Percentiles rank a stretch among this genome's conserved stretches.
Conservation (phyloP, 2,888 invertebrate species). For the Ferdinandea cuprea region DNA sequence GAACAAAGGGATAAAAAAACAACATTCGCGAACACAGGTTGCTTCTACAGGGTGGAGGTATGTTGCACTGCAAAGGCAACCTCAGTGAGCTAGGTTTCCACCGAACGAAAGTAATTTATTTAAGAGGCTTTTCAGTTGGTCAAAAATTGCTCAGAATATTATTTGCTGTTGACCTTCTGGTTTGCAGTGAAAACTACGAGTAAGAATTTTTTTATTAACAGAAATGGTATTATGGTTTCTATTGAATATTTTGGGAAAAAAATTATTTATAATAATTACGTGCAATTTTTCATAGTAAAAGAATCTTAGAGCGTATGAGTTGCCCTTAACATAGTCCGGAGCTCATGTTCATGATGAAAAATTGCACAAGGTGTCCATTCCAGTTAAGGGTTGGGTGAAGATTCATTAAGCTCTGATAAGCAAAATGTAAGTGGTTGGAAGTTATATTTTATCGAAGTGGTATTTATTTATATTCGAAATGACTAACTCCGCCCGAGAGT, state of each 20-base stretch:
- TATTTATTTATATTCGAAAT: too few relatives aligned
- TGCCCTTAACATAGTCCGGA: neutral
- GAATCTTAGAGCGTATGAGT: too few relatives aligned
- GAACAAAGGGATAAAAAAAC: too few relatives aligned
- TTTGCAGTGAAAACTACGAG: constrained; percentile 47
- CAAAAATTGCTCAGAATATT: constrained; percentile 38
- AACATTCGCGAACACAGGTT: too few relatives aligned
- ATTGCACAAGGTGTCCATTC: too few relatives aligned
- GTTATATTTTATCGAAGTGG: too few relatives aligned
- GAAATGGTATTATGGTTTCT: constrained; percentile 36
- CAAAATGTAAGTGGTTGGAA: too few relatives aligned
- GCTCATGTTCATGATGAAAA: too few relatives aligned
- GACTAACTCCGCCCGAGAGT: too few relatives aligned
- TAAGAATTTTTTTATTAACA: constrained; percentile 18
- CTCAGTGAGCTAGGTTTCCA: neutral
- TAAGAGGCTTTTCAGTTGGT: constrained; percentile 44
- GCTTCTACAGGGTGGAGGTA: too few relatives aligned
- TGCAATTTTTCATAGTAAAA: constrained; percentile 16
- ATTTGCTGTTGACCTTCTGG: constrained; percentile 50
- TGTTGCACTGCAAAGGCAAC: neutral
- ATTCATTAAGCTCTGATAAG: too few relatives aligned
- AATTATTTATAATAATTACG: constrained; percentile 23
- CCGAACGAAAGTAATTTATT: constrained; percentile 64
- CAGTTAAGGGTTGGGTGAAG: too few relatives aligned
- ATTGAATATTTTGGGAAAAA: constrained; percentile 34